phyloP scores from a whole-genome alignment of 1,140 invertebrate genomes.

The Drosophila athabasca region DNA sequence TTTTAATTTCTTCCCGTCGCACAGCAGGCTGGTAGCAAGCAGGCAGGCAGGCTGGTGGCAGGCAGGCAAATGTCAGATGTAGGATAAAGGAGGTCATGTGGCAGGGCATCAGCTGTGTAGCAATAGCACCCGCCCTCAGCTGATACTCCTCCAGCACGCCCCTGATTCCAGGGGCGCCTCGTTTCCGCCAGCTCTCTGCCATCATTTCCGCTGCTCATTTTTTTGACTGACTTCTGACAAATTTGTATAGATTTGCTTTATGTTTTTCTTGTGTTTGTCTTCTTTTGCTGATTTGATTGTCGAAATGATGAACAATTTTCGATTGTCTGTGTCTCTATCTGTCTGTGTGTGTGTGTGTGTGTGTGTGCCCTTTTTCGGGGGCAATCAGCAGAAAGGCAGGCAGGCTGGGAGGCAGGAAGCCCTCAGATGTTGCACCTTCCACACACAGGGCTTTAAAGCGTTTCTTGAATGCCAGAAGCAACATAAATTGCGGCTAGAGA shows the following conservation, averaged over 20 bases:
- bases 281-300: constrained; percentile 71
- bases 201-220: constrained; percentile 80
- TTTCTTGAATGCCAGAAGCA: constrained; percentile 41
- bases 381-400: constrained; percentile 37
- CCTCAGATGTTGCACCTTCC: constrained; percentile 31
- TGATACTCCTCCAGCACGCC: too few species aligned
- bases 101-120: constrained; percentile 51
- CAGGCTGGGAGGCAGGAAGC: neutral
- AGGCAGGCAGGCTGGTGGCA: constrained; percentile 26
- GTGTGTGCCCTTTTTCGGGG: constrained; percentile 17
- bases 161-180: constrained; percentile 43
- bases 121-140: constrained; percentile 28
- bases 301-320: constrained; percentile 58
- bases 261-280: constrained; percentile 56
- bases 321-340: constrained; percentile 53
- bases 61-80: constrained; percentile 43
- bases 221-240: constrained; percentile 68
- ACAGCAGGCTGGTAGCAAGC: constrained; percentile 52
- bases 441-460: neutral
- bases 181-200: constrained; percentile 69
- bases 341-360: constrained; percentile 10
- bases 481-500: constrained; percentile 67
- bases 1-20: constrained; percentile 73
- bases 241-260: constrained; percentile 55
- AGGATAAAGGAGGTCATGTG: constrained; percentile 34